A percentile compares a stretch with the other conserved stretches of the same genome.
phyloP scores from a whole-genome alignment of 1,140 invertebrate genomes.

The Trichomalopsis sarcophagae region DNA sequence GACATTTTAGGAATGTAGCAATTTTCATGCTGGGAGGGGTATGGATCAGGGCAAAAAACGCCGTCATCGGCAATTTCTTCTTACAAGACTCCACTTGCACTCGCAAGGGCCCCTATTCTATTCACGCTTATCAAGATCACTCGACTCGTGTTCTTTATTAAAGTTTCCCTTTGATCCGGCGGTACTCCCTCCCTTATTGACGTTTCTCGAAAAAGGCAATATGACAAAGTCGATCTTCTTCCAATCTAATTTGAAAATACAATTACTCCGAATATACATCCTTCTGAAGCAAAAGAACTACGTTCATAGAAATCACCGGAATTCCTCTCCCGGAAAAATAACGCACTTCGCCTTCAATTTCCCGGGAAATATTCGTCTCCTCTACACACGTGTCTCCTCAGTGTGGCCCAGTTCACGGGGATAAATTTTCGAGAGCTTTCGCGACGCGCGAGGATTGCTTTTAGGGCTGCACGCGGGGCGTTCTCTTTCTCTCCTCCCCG shows the following conservation, averaged over 20 bases:
- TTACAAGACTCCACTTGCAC: neutral
- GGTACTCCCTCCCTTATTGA: neutral
- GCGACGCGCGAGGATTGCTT: neutral
- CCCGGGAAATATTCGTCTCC: neutral
- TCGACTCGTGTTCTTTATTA: slow-evolving; percentile 38
- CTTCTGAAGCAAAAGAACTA: too few species aligned
- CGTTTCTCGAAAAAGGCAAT: neutral
- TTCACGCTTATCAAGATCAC: slow-evolving; percentile 33
- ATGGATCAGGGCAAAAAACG: slow-evolving; percentile 15
- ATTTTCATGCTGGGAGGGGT: neutral
- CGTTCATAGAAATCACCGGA: neutral
- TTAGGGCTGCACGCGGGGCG: neutral
- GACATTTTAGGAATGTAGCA: neutral
- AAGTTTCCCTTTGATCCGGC: slow-evolving; percentile 7
- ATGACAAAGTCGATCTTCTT: neutral
- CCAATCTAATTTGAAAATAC: neutral
- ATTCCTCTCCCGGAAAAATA: neutral
- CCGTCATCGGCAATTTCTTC: slow-evolving; percentile 45
- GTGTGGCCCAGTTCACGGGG: neutral
- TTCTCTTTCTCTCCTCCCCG: neutral
- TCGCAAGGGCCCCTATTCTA: slow-evolving; percentile 16
- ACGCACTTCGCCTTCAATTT: neutral
- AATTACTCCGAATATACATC: neutral
- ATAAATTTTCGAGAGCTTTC: slow-evolving; percentile 26
- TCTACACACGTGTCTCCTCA: neutral